Evolutionary conservation across 1,140 invertebrate species (phyloP), one percentile per base, ranked within the genome.

Genomic region (Coptotermes formosanus): DNA sequence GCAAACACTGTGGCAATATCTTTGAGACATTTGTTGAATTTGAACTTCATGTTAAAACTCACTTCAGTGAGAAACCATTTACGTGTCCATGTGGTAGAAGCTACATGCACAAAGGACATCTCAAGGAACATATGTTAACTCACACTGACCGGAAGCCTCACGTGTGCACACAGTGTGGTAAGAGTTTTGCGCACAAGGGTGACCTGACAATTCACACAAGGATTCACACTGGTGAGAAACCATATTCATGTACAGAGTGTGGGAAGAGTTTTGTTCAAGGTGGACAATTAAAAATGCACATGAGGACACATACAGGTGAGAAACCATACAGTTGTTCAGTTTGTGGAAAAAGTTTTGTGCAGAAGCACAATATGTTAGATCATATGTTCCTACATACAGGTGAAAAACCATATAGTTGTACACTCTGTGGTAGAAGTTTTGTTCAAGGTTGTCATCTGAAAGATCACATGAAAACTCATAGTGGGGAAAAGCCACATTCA

Each of bases 181-280:
- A 96, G 89, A 92, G 94, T 16, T 94, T 93, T 89, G 94, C 93
- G 86, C 94, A 94, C 0, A 92, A 93, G 52, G 93, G 94, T 89
- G 89, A 82, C n/a, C 84, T 93, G 85, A 93, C 95, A 86, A 95
- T 95, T 38, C 96, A 96, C 90, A 93, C 96, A 87, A 91, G 95
- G 88, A 94, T 94, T 88, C 95, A 96, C 90, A 96, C 95, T 43
- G 96, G 96, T 16, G 95, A 96, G 89, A 90, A 94, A 81, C 95
- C 95, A 0, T 95, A 92, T 75, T 91, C 92, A 38, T 93, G 92
- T 86, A 91, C 91, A 3, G 88, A 92, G 6, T 93, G 93, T 86
- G 92, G 92, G 9, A 93, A 93, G 86, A 91, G 92, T 83, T 94
- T 94, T 87, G 91, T 90, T 3, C 87, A 89, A 30, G 91, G 92